A percentile compares a stretch with the other conserved stretches of the same genome.
Evolutionary conservation across 1,140 invertebrate species (phyloP).

Genomic region (Mycetomoellerius zeteki): DNA sequence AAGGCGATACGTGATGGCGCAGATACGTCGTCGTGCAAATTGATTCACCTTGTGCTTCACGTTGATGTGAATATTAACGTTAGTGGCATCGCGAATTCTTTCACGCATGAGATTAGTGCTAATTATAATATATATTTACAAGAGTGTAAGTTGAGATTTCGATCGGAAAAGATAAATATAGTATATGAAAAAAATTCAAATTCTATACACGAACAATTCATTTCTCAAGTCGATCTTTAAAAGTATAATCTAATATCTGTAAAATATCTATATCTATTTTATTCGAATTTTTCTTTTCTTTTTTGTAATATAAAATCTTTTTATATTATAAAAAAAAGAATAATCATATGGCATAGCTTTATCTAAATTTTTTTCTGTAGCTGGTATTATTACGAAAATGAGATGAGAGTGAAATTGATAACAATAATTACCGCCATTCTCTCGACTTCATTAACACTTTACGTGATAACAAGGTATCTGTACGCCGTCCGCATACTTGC

Average conservation of each 20-base stretch:
- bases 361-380: background rate
- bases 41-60: constrained; percentile 49
- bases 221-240: background rate
- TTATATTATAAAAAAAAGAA: background rate
- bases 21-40: constrained; percentile 69
- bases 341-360: background rate
- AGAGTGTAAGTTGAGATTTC: background rate
- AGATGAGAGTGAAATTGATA: constrained; percentile 25
- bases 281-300: background rate
- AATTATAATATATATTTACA: background rate
- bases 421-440: constrained; percentile 46
- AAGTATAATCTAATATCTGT: background rate
- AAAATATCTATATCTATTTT: background rate
- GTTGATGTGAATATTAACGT: background rate
- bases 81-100: constrained; percentile 1
- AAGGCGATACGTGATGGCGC: constrained; percentile 37
- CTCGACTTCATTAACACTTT: constrained; percentile 27
- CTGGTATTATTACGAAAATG: constrained; percentile 1
- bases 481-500: background rate
- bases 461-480: background rate
- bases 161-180: background rate
- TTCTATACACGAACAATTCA: background rate
- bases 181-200: background rate
- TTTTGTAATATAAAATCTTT: background rate
- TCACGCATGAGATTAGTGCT: background rate